Conservation (phyloP, 2,797 vertebrate genomes). For the Gallinago nigripennis region DNA sequence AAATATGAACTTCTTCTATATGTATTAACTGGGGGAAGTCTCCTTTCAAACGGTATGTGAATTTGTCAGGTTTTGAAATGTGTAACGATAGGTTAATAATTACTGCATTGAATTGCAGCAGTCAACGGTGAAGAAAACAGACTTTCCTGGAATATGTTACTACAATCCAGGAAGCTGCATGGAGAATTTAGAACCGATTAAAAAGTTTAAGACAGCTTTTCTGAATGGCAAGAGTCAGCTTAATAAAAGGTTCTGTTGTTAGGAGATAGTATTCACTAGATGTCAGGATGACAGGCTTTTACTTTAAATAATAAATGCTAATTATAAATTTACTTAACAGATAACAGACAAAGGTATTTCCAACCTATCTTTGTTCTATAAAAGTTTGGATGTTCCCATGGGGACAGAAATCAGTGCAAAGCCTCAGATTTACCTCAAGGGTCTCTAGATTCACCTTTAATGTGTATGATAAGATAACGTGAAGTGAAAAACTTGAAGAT, state of each 20-base stretch:
- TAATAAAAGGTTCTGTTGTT: neutral
- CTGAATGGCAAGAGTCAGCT: neutral
- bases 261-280: neutral
- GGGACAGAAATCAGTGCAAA: neutral
- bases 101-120: neutral
- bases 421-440: neutral
- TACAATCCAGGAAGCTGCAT: neutral
- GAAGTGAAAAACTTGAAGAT: neutral
- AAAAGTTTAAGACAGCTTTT: neutral
- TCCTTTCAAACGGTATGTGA: neutral
- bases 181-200: neutral
- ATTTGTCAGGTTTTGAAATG: constrained; percentile 6
- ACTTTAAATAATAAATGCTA: neutral
- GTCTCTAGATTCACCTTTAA: neutral
- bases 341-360: neutral
- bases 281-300: neutral
- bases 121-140: neutral
- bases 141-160: neutral
- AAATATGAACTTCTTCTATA: neutral
- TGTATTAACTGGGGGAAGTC: neutral
- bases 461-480: neutral
- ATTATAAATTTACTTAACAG: neutral
- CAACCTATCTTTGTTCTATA: neutral
- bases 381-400: neutral
- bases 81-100: neutral